A percentile compares a stretch with the other conserved stretches of the same genome.
These are phyloP conservation scores for Brachypteracias leptosomus DNA, from an alignment of 2,113 vertebrate species.

Conservation along the genomic window DNA sequence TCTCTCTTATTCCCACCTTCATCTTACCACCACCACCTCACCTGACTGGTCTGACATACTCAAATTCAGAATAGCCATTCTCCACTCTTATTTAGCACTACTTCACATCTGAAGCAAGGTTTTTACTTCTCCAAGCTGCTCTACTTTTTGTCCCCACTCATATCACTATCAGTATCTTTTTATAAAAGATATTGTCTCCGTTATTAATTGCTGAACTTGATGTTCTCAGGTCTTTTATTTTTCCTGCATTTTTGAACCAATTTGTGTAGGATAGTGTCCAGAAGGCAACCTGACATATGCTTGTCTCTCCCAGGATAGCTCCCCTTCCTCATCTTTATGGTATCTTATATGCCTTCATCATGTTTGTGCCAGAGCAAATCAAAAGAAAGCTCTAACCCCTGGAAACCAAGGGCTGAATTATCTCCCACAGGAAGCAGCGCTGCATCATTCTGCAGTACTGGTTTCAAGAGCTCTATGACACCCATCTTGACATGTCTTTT, in stretches of 20 bases:
- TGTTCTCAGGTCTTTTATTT: background rate
- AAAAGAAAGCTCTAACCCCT: background rate
- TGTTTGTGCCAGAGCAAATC: background rate
- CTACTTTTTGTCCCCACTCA: accelerated
- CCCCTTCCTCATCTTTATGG: background rate
- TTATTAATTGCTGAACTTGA: background rate
- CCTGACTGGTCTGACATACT: background rate
- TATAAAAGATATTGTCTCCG: background rate
- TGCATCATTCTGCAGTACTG: background rate
- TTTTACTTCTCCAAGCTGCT: background rate
- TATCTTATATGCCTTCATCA: background rate
- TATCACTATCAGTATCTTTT: background rate
- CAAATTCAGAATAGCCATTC: background rate
- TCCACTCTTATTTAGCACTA: background rate
- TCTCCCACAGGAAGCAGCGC: background rate
- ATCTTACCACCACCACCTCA: background rate
- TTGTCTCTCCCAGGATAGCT: background rate
- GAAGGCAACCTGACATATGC: background rate
- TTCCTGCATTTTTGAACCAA: background rate
- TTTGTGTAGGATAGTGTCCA: background rate
- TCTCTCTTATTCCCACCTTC: background rate
- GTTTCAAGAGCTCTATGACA: background rate
- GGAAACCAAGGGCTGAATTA: background rate
- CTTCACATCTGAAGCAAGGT: background rate
- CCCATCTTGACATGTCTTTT: background rate